Conservation (phyloP, 2,888 invertebrate genomes). For the Diabrotica balteata region DNA sequence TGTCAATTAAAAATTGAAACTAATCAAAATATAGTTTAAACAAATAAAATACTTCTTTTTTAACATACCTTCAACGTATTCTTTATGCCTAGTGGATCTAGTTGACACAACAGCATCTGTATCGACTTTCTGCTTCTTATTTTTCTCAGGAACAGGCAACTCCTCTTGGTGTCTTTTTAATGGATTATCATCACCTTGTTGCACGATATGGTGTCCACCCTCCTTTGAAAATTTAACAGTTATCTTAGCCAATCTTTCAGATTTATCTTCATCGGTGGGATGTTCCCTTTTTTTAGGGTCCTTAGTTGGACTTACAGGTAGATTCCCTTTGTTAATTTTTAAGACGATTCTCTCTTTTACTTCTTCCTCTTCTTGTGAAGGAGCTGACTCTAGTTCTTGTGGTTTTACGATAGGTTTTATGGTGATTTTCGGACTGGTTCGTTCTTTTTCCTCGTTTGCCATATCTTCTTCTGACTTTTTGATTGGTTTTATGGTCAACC, state of each 20-base stretch:
- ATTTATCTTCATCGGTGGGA: constrained; percentile 46
- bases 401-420: constrained; percentile 65
- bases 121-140: constrained; percentile 40
- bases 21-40: no score
- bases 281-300: constrained; percentile 50
- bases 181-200: constrained; percentile 34
- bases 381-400: constrained; percentile 61
- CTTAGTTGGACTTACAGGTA: constrained; percentile 40
- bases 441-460: constrained; percentile 38
- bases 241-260: constrained; percentile 63
- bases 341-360: constrained; percentile 65
- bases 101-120: constrained; percentile 30
- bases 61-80: constrained; percentile 13
- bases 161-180: constrained; percentile 43
- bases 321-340: constrained; percentile 69
- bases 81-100: constrained; percentile 30
- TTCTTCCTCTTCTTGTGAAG: constrained; percentile 48
- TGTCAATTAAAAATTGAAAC: no score
- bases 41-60: not conserved
- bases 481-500: constrained; percentile 65
- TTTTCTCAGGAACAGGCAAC: constrained; percentile 30
- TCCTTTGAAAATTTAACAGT: constrained; percentile 64
- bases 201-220: constrained; percentile 57
- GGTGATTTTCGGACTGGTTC: constrained; percentile 61
- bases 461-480: constrained; percentile 59